Evolutionary conservation across 2,113 vertebrate species (phyloP).

Genomic region (Oncorhynchus kisutch): DNA sequence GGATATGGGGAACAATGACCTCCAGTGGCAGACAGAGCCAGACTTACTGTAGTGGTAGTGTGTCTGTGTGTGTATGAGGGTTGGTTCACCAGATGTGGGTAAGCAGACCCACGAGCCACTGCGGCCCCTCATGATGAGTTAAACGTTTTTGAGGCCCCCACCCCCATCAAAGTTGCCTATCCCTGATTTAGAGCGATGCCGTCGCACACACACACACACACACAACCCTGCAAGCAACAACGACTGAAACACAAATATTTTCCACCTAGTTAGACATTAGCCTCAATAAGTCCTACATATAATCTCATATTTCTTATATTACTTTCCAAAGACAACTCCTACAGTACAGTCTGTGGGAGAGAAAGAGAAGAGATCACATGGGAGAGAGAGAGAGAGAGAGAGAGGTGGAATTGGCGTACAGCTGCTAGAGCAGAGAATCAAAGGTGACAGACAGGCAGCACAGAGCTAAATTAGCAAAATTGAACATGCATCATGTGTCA

Average conservation of each 20-base stretch:
- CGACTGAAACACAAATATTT: background rate
- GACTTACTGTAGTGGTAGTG: background rate
- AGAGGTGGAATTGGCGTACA: slow-evolving; percentile 29
- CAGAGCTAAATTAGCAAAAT: slow-evolving; percentile 51
- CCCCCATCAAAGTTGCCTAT: background rate
- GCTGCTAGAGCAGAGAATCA: slow-evolving; percentile 40
- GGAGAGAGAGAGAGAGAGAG: slow-evolving; percentile 15
- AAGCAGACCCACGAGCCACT: too few relatives aligned
- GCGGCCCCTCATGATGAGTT: background rate
- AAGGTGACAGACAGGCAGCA: slow-evolving; percentile 37
- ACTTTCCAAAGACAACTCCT: background rate
- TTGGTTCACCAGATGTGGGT: too few relatives aligned
- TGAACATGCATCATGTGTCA: slow-evolving; percentile 49
- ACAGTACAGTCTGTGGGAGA: background rate
- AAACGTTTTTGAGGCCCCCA: background rate
- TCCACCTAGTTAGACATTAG: background rate
- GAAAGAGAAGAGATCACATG: background rate
- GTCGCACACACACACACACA: background rate
- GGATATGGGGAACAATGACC: slow-evolving; percentile 5
- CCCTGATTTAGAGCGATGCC: background rate
- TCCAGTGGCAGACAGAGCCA: slow-evolving; percentile 7
- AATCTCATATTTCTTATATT: too few relatives aligned
- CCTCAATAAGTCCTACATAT: background rate
- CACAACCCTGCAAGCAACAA: background rate
- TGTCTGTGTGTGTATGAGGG: too few relatives aligned